Percentiles rank a stretch among this genome's conserved stretches.
Conservation (phyloP, 2,888 invertebrate species). For the Dolichomitus sp. region DNA sequence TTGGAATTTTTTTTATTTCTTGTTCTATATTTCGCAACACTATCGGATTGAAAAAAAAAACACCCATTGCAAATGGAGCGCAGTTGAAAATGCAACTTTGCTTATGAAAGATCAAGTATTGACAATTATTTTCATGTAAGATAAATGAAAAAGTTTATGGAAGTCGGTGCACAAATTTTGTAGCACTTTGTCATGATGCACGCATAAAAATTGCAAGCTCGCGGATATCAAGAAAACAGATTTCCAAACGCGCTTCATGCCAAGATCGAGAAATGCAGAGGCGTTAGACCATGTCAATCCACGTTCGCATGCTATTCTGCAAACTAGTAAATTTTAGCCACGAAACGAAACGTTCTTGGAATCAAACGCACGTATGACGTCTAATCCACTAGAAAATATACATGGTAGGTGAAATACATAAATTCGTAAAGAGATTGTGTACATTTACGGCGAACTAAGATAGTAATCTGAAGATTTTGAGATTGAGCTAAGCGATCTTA, state of each 20-base stretch:
- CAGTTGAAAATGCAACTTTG: too few relatives aligned
- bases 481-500: not conserved
- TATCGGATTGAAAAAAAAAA: too few relatives aligned
- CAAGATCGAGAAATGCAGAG: conserved; percentile 35
- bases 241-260: not conserved
- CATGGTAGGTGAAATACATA: not conserved
- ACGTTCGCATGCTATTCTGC: not conserved
- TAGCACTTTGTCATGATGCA: conserved; percentile 6
- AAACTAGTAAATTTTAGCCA: conserved; percentile 34
- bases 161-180: not conserved
- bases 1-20: not conserved
- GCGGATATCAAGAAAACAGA: conserved; percentile 4
- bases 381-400: conserved; percentile 44
- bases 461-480: conserved; percentile 4
- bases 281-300: conserved; percentile 14
- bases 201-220: conserved; percentile 14
- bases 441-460: not conserved
- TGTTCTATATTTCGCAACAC: not conserved
- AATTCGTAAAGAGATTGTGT: conserved; percentile 2
- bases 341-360: conserved; percentile 42
- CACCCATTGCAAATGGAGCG: too few relatives aligned
- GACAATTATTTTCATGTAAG: too few relatives aligned
- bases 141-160: not conserved
- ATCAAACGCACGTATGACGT: conserved; percentile 34
- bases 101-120: too few relatives aligned